Evolutionary conservation across 2,888 invertebrate species (phyloP).

Genomic region (Eumacrocentrus americanus): DNA sequence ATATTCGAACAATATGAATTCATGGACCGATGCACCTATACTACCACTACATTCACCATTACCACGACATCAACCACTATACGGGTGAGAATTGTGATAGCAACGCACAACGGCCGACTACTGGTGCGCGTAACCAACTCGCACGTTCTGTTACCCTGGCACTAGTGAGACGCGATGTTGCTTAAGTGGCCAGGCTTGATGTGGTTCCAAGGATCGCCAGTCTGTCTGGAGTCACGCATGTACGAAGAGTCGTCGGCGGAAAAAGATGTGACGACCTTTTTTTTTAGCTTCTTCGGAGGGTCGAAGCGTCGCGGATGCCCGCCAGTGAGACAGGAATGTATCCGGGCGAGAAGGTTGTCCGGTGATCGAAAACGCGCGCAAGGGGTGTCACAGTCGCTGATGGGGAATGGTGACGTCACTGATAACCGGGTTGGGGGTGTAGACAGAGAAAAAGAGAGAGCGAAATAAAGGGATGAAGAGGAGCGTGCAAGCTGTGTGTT

Average conservation of each 20-base stretch:
- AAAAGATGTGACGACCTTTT: conserved; percentile 53
- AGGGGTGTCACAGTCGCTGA: no score
- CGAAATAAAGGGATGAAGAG: no score
- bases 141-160: conserved; percentile 52
- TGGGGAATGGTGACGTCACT: no score
- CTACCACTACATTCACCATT: no score
- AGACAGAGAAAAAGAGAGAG: no score
- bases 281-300: conserved; percentile 56
- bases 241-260: conserved; percentile 39
- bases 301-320: conserved; percentile 60
- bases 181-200: conserved; percentile 51
- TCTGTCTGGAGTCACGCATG: conserved; percentile 43
- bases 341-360: conserved; percentile 26
- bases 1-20: no score
- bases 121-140: conserved; percentile 42
- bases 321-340: conserved; percentile 54
- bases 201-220: conserved; percentile 36
- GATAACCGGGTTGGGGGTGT: no score
- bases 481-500: no score
- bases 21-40: no score
- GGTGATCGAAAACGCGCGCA: neutral
- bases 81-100: conserved; percentile 11
- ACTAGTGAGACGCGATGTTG: conserved; percentile 55
- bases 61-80: neutral
- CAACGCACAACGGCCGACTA: conserved; percentile 6